Conservation (phyloP, 2,797 vertebrate species). For the Schizothorax lantsangensis region DNA sequence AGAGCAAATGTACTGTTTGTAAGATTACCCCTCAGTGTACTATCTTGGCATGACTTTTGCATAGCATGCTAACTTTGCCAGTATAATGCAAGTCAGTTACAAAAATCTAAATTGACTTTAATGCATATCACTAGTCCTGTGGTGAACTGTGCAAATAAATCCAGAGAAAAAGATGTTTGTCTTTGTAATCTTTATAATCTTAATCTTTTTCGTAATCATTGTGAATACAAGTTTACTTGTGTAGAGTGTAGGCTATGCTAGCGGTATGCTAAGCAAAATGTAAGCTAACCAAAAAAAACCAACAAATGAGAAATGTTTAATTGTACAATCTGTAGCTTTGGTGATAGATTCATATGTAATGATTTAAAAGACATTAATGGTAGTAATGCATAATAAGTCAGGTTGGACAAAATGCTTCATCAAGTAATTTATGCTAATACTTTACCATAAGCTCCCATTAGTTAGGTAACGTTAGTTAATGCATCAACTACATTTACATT, state of each 20-base stretch:
- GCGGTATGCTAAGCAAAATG: neutral
- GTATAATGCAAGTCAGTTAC: neutral
- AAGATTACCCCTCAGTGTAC: neutral
- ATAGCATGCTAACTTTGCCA: too few species aligned
- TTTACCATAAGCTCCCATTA: too few species aligned
- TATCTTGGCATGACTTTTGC: neutral
- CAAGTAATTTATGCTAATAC: neutral
- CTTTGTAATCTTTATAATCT: too few species aligned
- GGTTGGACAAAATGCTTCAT: too few species aligned
- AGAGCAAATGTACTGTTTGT: neutral
- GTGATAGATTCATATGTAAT: neutral
- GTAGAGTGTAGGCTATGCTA: neutral
- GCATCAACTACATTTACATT: too few species aligned
- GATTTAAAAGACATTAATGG: neutral
- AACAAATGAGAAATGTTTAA: neutral
- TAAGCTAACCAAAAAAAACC: neutral
- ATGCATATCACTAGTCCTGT: neutral
- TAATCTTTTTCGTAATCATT: neutral
- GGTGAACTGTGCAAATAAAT: neutral
- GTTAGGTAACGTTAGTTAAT: too few species aligned
- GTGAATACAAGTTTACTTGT: neutral
- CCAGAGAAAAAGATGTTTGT: neutral
- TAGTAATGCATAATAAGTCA: too few species aligned
- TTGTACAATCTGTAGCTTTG: too few species aligned
- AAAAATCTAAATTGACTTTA: neutral